Conservation (phyloP, 2,797 vertebrate species). For the Sebastes matsubarae region DNA sequence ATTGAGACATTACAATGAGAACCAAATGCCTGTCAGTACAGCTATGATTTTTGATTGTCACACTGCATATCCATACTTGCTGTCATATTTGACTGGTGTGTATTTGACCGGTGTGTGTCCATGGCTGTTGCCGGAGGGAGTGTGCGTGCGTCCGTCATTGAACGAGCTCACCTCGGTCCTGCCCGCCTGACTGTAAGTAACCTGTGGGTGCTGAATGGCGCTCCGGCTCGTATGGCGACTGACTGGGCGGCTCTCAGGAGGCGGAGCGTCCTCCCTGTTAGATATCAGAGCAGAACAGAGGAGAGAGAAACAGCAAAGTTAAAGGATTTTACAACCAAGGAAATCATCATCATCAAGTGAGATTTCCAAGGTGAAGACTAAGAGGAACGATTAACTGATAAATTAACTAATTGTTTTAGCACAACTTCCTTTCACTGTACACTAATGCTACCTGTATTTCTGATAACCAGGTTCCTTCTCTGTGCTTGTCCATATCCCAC, state of each 20-base stretch:
- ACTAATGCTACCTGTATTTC: background rate
- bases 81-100: conserved; percentile 52
- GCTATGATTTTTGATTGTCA: conserved; percentile 18
- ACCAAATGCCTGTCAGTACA: background rate
- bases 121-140: conserved; percentile 33
- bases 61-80: conserved; percentile 65
- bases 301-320: background rate
- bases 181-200: conserved; percentile 51
- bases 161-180: background rate
- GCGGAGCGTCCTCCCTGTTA: conserved; percentile 77
- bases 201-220: conserved; percentile 66
- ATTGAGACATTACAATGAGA: background rate
- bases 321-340: background rate
- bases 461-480: background rate
- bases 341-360: background rate
- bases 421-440: background rate
- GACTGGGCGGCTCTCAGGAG: conserved; percentile 79
- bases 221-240: conserved; percentile 73
- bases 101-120: conserved; percentile 45
- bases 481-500: background rate
- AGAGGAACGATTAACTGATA: background rate
- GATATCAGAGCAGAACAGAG: background rate
- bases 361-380: background rate
- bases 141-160: background rate
- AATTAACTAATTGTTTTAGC: too few species aligned